Base-by-base conservation (phyloP, 2,888 invertebrate species). In the Cantharis nigra region DNA sequence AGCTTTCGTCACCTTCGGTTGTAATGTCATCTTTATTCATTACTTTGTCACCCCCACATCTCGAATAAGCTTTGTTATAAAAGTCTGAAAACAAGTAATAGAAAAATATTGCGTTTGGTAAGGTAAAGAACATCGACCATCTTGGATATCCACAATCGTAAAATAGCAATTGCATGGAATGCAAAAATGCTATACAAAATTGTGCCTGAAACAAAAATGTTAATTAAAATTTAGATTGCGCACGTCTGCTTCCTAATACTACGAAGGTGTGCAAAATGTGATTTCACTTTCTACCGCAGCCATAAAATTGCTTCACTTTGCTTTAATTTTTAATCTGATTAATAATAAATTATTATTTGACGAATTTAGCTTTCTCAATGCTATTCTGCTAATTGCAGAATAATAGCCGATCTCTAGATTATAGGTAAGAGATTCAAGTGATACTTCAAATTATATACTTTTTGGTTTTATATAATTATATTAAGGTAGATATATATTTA, bases 31-130 rank as follows among this genome's bases (percentile, higher is more conserved):
- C 74, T 63, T 71, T 13, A 16, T 1, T 16, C 18, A 2, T 63
- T 14, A 11, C 30, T 62, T 72, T 72, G n/a, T 28, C 13, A 70
- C 30, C 16, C 13, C 65, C 30, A 13, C 10, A 70, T 30, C 7
- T 13, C 2, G 9, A 76, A 87, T 96, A 96, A 0, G 95, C 92
- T 85, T 94, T 93, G 83, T 94, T 93, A 89, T 98, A 98, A 90
- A 98, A 98, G 85, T 97, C 95, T 78, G 94, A 93, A 90, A 98
- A 98, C 80, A 98, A 92, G 86, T 96, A 93, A 88, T 97, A 96
- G 91, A 98, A 98, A 91, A 98, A 95, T 72, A 97, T 92, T 10
- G 96, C 96, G 89, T 98, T 98, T 10, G 96, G 94, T 18, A 97
- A 91, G 71, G 97, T 97, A 88, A 97, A 94, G 85, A 92, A 91